phyloP scores from a whole-genome alignment of 2,888 invertebrate species.

The Morpho achilles region DNA sequence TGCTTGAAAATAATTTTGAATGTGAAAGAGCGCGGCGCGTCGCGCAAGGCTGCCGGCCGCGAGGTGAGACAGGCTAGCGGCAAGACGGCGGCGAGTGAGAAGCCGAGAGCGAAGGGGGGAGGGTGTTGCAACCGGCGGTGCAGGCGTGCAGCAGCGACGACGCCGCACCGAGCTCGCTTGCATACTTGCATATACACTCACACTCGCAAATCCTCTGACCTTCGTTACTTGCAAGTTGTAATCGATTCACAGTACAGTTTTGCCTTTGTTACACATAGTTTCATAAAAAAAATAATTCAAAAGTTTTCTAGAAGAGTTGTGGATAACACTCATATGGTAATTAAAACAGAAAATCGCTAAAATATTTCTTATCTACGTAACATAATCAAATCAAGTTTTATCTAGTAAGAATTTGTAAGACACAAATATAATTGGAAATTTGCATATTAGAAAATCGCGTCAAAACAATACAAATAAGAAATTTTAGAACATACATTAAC shows the following conservation, averaged over 20 bases:
- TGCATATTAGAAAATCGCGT: constrained; percentile 20
- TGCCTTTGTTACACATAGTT: constrained; percentile 61
- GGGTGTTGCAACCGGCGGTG: constrained; percentile 78
- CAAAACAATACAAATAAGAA: constrained; percentile 5
- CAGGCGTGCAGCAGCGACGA: constrained; percentile 78
- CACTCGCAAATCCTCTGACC: constrained; percentile 72
- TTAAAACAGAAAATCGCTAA: background rate
- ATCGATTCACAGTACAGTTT: constrained; percentile 66
- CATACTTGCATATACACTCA: constrained; percentile 77
- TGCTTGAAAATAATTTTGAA: constrained; percentile 79
- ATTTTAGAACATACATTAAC: background rate
- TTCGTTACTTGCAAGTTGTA: constrained; percentile 67
- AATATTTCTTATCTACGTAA: background rate
- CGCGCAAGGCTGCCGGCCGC: constrained; percentile 80
- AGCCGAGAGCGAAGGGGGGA: constrained; percentile 77
- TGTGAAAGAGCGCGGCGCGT: constrained; percentile 79
- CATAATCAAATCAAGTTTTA: constrained; percentile 12
- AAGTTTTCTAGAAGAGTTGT: background rate
- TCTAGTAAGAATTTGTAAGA: constrained; percentile 27
- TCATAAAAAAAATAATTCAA: constrained; percentile 36
- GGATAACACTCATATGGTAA: too few species aligned
- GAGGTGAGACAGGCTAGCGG: constrained; percentile 79
- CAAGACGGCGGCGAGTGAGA: constrained; percentile 77
- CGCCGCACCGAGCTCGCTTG: constrained; percentile 77
- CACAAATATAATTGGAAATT: constrained; percentile 10